phyloP scores from a whole-genome alignment of 2,797 vertebrate genomes.

The Mormyrops boulengeri region DNA sequence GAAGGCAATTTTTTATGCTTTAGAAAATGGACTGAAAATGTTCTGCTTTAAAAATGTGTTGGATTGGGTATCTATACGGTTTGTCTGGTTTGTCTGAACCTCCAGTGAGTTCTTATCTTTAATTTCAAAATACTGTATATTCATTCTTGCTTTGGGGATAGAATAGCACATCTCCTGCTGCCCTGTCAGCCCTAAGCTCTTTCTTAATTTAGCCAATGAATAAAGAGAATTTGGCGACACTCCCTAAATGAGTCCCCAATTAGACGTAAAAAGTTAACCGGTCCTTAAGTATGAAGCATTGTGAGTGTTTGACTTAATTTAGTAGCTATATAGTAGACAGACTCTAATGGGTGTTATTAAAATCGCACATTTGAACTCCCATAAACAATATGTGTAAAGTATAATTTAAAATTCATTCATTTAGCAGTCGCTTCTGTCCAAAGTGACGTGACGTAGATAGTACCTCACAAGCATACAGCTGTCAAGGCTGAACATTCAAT shows the following conservation, averaged over 20 bases:
- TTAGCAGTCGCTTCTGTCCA: not conserved
- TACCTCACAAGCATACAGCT: not conserved
- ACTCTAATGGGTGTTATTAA: not conserved
- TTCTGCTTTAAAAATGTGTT: not conserved
- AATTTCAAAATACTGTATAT: not conserved
- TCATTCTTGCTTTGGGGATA: not conserved
- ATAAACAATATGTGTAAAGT: not conserved
- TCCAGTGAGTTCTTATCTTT: conserved; percentile 1
- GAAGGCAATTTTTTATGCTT: not conserved
- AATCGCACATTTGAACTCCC: not conserved
- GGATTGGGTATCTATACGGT: not conserved
- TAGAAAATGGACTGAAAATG: not conserved
- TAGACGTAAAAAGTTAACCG: not conserved
- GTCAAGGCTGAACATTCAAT: not conserved
- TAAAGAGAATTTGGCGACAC: not conserved
- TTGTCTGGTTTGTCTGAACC: not conserved
- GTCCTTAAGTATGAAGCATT: not conserved
- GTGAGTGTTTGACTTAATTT: not conserved
- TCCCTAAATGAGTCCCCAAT: not conserved
- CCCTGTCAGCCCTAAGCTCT: not conserved
- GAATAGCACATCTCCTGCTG: not conserved
- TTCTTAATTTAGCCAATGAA: not conserved
- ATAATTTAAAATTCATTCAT: not conserved
- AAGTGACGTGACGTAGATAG: not conserved
- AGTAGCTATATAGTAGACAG: not conserved